Evolutionary conservation across 2,888 invertebrate genomes (phyloP).

Genomic region (Ochropleura plecta): DNA sequence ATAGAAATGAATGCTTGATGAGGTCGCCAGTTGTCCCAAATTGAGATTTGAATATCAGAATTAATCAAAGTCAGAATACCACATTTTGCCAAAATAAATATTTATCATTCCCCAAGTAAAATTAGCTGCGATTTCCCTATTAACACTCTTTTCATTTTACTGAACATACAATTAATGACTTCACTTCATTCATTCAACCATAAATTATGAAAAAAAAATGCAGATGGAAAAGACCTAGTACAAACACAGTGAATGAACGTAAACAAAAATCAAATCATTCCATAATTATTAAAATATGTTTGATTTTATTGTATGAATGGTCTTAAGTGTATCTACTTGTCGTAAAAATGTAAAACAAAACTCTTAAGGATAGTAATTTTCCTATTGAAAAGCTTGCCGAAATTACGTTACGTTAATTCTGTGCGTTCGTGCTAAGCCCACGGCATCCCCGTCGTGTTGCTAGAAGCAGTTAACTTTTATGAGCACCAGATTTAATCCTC

Average conservation of each 20-base stretch:
- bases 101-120: conserved; percentile 69
- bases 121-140: conserved; percentile 80
- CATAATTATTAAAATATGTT: background rate
- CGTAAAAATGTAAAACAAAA: background rate
- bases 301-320: background rate
- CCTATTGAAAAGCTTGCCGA: background rate
- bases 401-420: background rate
- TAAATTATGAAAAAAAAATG: conserved; percentile 32
- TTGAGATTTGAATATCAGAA: conserved; percentile 80
- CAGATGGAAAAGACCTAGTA: conserved; percentile 14
- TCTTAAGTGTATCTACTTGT: background rate
- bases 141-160: conserved; percentile 71
- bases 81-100: conserved; percentile 77
- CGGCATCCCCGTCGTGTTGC: conserved; percentile 52
- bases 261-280: background rate
- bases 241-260: background rate
- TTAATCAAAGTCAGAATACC: conserved; percentile 80
- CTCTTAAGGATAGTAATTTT: background rate
- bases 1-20: conserved; percentile 43
- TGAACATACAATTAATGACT: conserved; percentile 77
- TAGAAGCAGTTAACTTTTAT: conserved; percentile 66
- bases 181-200: conserved; percentile 48
- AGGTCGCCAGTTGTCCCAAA: conserved; percentile 57
- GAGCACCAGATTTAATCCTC: conserved; percentile 56
- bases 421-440: background rate